Conservation (phyloP, 2,113 vertebrate genomes). For the Otus sunia region DNA sequence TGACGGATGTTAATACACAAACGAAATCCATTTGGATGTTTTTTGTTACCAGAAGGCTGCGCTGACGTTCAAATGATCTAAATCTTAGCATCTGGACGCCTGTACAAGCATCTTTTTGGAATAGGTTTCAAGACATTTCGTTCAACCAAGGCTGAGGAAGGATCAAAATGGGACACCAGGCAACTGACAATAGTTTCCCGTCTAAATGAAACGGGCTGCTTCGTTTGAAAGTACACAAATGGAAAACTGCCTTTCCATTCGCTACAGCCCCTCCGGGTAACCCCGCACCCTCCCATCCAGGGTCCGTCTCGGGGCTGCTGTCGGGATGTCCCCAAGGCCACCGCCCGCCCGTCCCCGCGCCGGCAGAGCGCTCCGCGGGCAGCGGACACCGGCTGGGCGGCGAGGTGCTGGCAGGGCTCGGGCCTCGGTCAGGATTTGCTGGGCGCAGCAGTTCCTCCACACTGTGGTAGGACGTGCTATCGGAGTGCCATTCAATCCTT, state of each 20-base stretch:
- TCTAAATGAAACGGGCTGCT: not conserved
- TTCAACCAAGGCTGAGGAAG: not conserved
- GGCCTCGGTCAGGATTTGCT: not conserved
- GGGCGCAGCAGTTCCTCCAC: not conserved
- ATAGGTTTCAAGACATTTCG: slow-evolving; percentile 1
- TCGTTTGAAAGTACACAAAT: not conserved
- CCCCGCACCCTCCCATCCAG: not conserved
- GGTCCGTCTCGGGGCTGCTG: not conserved
- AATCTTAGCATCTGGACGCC: slow-evolving; percentile 52
- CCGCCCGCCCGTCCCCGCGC: not conserved
- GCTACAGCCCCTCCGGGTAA: not conserved
- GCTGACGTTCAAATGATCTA: slow-evolving; percentile 65
- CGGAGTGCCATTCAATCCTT: not conserved
- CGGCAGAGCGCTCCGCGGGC: not conserved
- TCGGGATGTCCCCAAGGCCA: not conserved
- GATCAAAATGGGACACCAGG: not conserved
- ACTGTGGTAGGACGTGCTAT: not conserved
- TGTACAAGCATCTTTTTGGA: not conserved
- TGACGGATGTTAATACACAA: slow-evolving; percentile 28
- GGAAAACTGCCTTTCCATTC: not conserved
- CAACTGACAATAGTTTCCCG: not conserved
- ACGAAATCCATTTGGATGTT: slow-evolving; percentile 34
- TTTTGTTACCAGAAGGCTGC: slow-evolving; percentile 66
- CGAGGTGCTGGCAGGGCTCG: too few relatives aligned
- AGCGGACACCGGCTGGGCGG: not conserved